Conservation (phyloP, 1,140 invertebrate species). For the Drosophila tristis region DNA sequence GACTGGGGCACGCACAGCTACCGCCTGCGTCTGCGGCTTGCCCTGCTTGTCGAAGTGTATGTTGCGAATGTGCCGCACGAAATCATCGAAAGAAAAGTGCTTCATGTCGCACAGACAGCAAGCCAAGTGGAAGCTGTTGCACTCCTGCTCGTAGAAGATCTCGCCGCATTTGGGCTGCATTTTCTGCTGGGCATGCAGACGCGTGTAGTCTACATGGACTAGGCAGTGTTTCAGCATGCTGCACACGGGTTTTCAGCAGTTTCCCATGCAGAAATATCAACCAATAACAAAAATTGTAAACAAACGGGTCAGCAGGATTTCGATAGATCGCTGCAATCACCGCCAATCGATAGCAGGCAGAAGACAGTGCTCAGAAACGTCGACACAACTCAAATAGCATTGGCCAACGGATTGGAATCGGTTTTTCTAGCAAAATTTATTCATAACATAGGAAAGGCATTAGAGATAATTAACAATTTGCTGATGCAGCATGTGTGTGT, state of each 20-base stretch:
- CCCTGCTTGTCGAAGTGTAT: conserved; percentile 57
- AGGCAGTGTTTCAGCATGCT: conserved; percentile 73
- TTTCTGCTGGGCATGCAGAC: conserved; percentile 51
- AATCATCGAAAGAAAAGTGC: conserved; percentile 67
- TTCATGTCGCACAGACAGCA: conserved; percentile 72
- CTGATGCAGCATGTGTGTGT: no score
- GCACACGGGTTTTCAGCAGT: conserved; percentile 1
- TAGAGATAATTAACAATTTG: no score
- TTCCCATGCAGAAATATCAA: conserved; percentile 31
- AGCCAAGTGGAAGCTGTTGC: conserved; percentile 55
- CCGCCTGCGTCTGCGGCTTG: conserved; percentile 29
- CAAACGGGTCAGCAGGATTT: conserved; percentile 5
- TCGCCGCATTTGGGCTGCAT: conserved; percentile 67
- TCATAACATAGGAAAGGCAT: no score
- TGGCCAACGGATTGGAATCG: neutral
- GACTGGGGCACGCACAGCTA: neutral
- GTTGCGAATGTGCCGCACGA: conserved; percentile 64
- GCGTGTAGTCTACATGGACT: conserved; percentile 53
- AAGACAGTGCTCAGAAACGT: neutral
- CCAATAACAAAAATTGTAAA: conserved; percentile 29
- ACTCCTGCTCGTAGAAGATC: conserved; percentile 65
- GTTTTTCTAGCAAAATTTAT: no score
- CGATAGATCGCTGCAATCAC: neutral
- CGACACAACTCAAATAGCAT: neutral
- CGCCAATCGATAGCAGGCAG: neutral